Conservation (phyloP, 2,113 vertebrate species). For the Varanus komodoensis region DNA sequence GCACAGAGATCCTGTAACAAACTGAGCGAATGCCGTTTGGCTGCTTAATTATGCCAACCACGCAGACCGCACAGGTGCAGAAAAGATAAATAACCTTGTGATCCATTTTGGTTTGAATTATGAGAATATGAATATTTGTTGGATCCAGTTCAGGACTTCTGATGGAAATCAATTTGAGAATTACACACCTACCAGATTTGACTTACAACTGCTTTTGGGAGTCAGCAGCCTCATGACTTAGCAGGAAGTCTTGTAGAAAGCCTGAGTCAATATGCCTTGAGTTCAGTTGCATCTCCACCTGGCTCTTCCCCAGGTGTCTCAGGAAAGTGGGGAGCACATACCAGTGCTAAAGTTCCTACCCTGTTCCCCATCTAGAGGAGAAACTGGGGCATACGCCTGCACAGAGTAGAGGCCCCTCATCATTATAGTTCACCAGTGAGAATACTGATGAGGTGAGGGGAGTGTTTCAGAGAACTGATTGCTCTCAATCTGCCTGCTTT, state of each 20-base stretch:
- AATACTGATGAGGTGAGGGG: neutral
- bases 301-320: neutral
- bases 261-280: neutral
- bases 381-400: neutral
- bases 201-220: too few species aligned
- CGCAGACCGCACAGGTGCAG: too few species aligned
- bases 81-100: too few species aligned
- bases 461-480: neutral
- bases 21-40: neutral
- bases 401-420: neutral
- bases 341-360: neutral
- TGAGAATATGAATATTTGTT: too few species aligned
- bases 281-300: neutral
- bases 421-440: neutral
- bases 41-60: neutral
- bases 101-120: too few species aligned
- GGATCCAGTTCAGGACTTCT: too few species aligned
- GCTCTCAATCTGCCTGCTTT: neutral
- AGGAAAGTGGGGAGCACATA: neutral
- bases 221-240: too few species aligned
- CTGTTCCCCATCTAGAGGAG: neutral
- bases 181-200: too few species aligned
- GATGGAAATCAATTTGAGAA: too few species aligned
- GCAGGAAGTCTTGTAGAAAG: neutral
- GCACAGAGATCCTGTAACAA: neutral